A percentile compares a stretch with the other conserved stretches of the same genome.
Conservation (phyloP, 2,888 invertebrate genomes). For the Graphium colonna region DNA sequence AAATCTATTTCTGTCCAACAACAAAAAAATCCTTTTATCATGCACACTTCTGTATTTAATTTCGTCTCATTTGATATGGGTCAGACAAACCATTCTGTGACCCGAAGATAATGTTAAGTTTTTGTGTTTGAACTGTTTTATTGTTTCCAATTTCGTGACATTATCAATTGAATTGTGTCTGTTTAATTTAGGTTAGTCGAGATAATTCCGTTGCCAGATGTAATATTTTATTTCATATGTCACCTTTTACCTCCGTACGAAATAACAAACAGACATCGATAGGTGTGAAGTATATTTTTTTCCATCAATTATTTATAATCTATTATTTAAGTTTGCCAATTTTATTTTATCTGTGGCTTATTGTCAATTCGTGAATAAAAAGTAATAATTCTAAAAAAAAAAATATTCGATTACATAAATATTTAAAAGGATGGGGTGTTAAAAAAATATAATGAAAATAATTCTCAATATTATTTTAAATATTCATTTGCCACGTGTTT, state of each 20-base stretch:
- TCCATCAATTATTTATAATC: conserved; percentile 29
- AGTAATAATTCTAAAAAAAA: too few relatives aligned
- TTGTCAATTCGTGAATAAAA: too few relatives aligned
- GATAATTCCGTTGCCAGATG: conserved; percentile 47
- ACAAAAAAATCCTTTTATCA: conserved; percentile 11
- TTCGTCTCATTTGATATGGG: conserved; percentile 47
- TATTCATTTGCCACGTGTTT: too few relatives aligned
- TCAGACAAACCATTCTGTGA: conserved; percentile 51
- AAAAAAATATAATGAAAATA: too few relatives aligned
- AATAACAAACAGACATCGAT: conserved; percentile 15
- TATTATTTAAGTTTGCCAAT: conserved; percentile 2
- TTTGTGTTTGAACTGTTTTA: conserved; percentile 56
- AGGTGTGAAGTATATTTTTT: conserved; percentile 2
- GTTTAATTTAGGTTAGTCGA: conserved; percentile 55
- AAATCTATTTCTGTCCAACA: neutral
- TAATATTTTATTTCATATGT: conserved; percentile 32
- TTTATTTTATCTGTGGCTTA: too few relatives aligned
- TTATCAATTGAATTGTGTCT: conserved; percentile 56
- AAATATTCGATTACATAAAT: too few relatives aligned
- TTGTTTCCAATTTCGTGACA: conserved; percentile 57
- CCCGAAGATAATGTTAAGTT: conserved; percentile 55
- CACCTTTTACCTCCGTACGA: conserved; percentile 26
- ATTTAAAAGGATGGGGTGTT: too few relatives aligned
- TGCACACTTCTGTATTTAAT: conserved; percentile 23
- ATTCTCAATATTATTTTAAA: too few relatives aligned